Percentiles rank a stretch among this genome's conserved stretches.
These are phyloP conservation scores for Phrynocephalus versicolor DNA, from an alignment of 2,113 vertebrate species.

Conservation along the genomic window DNA sequence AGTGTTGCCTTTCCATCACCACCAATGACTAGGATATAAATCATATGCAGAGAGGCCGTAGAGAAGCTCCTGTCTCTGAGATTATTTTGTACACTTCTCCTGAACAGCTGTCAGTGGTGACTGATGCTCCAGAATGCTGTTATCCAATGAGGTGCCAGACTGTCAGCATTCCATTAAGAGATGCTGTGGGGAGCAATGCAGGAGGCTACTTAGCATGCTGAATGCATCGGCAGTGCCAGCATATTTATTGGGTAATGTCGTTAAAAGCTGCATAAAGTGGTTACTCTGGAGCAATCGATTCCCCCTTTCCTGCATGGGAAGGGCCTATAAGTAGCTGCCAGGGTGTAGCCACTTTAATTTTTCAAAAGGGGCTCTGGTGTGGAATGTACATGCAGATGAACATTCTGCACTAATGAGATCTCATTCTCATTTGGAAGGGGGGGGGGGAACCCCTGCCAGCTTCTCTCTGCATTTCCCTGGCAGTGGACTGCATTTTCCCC, in stretches of 20 bases:
- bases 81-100: slow-evolving; percentile 14
- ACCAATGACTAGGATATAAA: slow-evolving; percentile 20
- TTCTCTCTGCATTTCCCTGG: background rate
- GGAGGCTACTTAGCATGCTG: slow-evolving; percentile 16
- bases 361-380: background rate
- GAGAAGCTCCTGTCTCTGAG: background rate
- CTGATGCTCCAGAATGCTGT: slow-evolving; percentile 18
- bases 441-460: too few relatives aligned
- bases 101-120: slow-evolving; percentile 23
- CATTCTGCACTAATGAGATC: background rate
- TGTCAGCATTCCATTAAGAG: slow-evolving; percentile 26
- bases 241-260: slow-evolving; percentile 24
- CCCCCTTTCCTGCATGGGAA: background rate
- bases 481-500: too few relatives aligned
- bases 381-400: background rate
- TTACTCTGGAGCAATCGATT: slow-evolving; percentile 1
- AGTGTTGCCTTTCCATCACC: background rate
- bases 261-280: slow-evolving; percentile 11
- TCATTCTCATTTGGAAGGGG: too few relatives aligned
- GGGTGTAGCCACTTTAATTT: background rate
- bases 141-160: slow-evolving; percentile 23
- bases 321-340: background rate
- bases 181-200: slow-evolving; percentile 4
- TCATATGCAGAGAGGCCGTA: background rate
- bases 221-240: background rate